Conservation (phyloP, 92 coral and sea anemone species). For the Porites divaricata region DNA sequence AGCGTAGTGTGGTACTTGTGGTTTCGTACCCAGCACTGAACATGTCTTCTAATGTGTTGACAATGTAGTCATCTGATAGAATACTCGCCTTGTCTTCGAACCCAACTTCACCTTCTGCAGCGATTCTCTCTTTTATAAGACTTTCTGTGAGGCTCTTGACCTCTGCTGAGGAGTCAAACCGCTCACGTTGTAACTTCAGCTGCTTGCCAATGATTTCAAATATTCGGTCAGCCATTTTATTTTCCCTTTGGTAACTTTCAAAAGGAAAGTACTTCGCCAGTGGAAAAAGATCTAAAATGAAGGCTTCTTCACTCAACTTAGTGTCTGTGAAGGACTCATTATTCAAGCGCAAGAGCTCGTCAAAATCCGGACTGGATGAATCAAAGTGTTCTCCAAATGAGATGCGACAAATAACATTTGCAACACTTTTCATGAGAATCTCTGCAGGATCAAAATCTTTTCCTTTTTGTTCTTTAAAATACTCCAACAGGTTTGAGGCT, state of each 20-base stretch:
- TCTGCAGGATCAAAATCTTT: constrained; percentile 50
- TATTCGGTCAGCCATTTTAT: background rate
- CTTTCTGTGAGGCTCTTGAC: constrained; percentile 14
- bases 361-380: constrained; percentile 48
- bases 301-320: constrained; percentile 8
- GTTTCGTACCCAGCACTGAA: constrained; percentile 73
- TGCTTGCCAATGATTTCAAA: constrained; percentile 39
- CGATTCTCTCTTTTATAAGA: constrained; percentile 22
- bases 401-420: constrained; percentile 53
- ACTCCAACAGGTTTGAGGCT: constrained; percentile 13
- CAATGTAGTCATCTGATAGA: constrained; percentile 44
- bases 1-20: constrained; percentile 62
- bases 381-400: constrained; percentile 45
- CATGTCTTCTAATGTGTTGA: constrained; percentile 49
- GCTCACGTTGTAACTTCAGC: background rate
- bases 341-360: constrained; percentile 33
- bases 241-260: background rate
- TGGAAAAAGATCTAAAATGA: constrained; percentile 30
- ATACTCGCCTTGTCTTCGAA: constrained; percentile 13
- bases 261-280: constrained; percentile 10
- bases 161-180: constrained; percentile 3
- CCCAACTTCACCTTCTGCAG: constrained; percentile 29
- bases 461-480: constrained; percentile 48
- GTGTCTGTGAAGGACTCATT: background rate
- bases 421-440: constrained; percentile 42